Conservation (phyloP, 2,797 vertebrate species). For the Sebastes oblongus region DNA sequence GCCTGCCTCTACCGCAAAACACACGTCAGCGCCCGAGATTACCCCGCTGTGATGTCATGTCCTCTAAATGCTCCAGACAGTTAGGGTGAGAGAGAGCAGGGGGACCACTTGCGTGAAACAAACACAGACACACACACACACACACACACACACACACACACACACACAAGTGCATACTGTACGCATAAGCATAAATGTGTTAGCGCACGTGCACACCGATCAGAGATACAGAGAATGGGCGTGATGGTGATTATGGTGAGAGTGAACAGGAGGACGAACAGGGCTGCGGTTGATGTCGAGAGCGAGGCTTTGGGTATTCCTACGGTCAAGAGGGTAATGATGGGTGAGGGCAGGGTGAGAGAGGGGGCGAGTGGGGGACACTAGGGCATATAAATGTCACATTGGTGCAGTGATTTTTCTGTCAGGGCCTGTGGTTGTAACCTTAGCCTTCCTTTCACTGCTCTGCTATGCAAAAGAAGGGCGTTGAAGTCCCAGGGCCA, state of each 20-base stretch:
- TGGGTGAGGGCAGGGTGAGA: slow-evolving; percentile 50
- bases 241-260: slow-evolving; percentile 26
- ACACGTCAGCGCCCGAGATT: slow-evolving; percentile 53
- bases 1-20: slow-evolving; percentile 54
- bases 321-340: slow-evolving; percentile 66
- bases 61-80: slow-evolving; percentile 63
- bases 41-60: slow-evolving; percentile 65
- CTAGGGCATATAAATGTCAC: slow-evolving; percentile 71
- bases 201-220: neutral
- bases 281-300: slow-evolving; percentile 35
- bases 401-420: slow-evolving; percentile 62
- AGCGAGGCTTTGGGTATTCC: slow-evolving; percentile 42
- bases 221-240: slow-evolving; percentile 20
- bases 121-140: slow-evolving; percentile 24
- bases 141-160: slow-evolving; percentile 6
- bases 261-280: slow-evolving; percentile 22
- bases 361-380: slow-evolving; percentile 53
- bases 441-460: slow-evolving; percentile 66
- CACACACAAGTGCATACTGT: neutral
- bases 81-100: slow-evolving; percentile 60
- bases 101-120: slow-evolving; percentile 5
- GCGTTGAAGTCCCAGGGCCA: slow-evolving; percentile 48
- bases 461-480: slow-evolving; percentile 65
- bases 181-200: slow-evolving; percentile 7
- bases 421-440: slow-evolving; percentile 76